Percentiles rank a stretch among this genome's conserved stretches.
Evolutionary conservation across 2,888 invertebrate species (phyloP).

Genomic region (Phanerotoma sp.): DNA sequence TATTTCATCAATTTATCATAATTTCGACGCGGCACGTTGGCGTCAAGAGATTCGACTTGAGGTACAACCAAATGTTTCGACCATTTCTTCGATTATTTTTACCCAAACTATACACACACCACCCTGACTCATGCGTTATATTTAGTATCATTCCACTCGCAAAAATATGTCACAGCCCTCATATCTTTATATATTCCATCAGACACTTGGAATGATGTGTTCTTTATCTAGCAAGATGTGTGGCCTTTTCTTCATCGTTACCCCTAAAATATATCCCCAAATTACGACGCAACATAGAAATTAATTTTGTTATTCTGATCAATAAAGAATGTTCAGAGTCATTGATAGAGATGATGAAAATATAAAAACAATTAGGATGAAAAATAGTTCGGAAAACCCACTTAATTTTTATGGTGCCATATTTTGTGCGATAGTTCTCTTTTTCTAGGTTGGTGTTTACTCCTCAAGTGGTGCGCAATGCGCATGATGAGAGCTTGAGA

Average conservation of each 20-base stretch:
- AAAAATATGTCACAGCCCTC: conserved; percentile 51
- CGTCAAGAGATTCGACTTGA: conserved; percentile 2
- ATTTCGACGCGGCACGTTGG: conserved; percentile 10
- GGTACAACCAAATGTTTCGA: conserved; percentile 6
- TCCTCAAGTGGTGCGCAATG: neutral
- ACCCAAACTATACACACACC: conserved; percentile 29
- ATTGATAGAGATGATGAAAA: no score
- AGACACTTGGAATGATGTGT: conserved; percentile 32
- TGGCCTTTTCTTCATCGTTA: conserved; percentile 26
- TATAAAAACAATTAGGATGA: no score
- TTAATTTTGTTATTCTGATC: neutral
- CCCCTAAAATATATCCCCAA: no score
- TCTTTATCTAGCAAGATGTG: conserved; percentile 42
- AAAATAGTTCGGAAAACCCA: no score
- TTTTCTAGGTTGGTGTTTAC: neutral
- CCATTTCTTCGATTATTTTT: conserved; percentile 31
- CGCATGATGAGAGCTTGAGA: neutral
- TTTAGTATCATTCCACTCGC: conserved; percentile 39
- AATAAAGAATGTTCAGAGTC: neutral
- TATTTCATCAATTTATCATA: conserved; percentile 10
- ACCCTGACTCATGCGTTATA: conserved; percentile 39
- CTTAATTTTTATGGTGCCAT: neutral
- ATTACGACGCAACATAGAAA: neutral
- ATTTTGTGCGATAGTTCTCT: conserved; percentile 4
- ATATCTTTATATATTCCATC: conserved; percentile 44